Percentiles rank a stretch among this genome's conserved stretches.
phyloP scores from a whole-genome alignment of 1,140 invertebrate species.

The Yoshiicerus persimilis region DNA sequence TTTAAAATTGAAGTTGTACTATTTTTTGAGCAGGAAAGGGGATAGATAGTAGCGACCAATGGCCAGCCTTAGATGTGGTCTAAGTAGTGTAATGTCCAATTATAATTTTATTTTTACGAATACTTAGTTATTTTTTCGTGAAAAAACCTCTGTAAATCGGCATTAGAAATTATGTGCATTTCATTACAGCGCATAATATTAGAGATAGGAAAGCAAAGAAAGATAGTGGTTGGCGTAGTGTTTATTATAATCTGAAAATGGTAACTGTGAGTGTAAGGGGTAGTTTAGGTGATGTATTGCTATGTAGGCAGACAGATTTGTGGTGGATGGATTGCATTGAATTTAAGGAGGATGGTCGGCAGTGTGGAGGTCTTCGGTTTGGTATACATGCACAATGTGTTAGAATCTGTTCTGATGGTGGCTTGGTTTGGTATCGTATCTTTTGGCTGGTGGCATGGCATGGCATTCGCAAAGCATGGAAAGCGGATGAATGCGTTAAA shows the following conservation, averaged over 20 bases:
- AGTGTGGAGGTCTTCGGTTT: neutral
- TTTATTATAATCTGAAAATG: neutral
- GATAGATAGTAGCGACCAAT: no score
- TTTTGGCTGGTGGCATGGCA: neutral
- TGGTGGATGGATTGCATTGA: neutral
- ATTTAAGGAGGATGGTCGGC: neutral
- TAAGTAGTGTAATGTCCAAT: no score
- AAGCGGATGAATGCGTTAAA: conserved; percentile 27
- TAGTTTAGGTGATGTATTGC: neutral
- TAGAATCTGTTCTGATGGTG: neutral
- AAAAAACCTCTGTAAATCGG: no score
- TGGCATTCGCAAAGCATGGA: neutral
- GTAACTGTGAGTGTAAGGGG: neutral
- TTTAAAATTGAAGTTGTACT: no score
- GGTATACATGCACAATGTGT: neutral
- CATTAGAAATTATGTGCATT: no score
- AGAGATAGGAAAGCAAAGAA: neutral
- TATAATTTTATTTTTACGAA: no score
- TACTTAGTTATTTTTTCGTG: no score
- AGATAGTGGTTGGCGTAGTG: no score
- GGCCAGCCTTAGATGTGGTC: no score
- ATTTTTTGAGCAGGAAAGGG: no score
- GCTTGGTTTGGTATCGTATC: neutral
- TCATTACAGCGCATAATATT: no score
- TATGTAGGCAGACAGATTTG: neutral